These are phyloP conservation scores for Xylophagus ater DNA, from an alignment of 2,888 invertebrate species.

Conservation along the genomic window DNA sequence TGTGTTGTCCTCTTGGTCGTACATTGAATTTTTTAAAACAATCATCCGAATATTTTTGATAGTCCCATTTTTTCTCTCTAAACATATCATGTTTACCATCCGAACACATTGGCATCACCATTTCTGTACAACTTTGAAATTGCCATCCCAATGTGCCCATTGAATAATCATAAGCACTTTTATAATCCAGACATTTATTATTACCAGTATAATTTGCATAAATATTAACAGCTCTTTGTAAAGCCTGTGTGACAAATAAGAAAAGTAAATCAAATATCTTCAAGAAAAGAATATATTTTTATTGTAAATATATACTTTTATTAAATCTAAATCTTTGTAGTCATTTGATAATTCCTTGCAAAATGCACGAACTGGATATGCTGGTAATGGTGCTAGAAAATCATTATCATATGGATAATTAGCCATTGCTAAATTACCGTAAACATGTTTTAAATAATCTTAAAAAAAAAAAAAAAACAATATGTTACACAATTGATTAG, in stretches of 20 bases:
- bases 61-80: conserved; percentile 62
- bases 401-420: conserved; percentile 86
- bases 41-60: conserved; percentile 48
- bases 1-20: conserved; percentile 53
- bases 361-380: conserved; percentile 62
- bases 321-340: conserved; percentile 17
- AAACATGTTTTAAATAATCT: conserved; percentile 60
- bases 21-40: conserved; percentile 64
- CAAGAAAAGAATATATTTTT: conserved; percentile 36
- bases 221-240: conserved; percentile 58
- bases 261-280: conserved; percentile 5
- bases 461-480: conserved; percentile 51
- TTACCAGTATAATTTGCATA: conserved; percentile 75
- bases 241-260: conserved; percentile 35
- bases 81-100: conserved; percentile 75
- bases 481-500: not conserved
- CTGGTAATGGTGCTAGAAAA: conserved; percentile 75
- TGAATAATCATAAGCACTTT: conserved; percentile 43
- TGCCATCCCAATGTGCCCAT: conserved; percentile 67
- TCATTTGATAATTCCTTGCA: conserved; percentile 42
- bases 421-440: conserved; percentile 79
- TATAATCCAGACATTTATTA: conserved; percentile 55
- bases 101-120: conserved; percentile 91
- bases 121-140: conserved; percentile 88
- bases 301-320: conserved; percentile 52